Conservation (phyloP, 2,888 invertebrate species). For the Tenodera sinensis region DNA sequence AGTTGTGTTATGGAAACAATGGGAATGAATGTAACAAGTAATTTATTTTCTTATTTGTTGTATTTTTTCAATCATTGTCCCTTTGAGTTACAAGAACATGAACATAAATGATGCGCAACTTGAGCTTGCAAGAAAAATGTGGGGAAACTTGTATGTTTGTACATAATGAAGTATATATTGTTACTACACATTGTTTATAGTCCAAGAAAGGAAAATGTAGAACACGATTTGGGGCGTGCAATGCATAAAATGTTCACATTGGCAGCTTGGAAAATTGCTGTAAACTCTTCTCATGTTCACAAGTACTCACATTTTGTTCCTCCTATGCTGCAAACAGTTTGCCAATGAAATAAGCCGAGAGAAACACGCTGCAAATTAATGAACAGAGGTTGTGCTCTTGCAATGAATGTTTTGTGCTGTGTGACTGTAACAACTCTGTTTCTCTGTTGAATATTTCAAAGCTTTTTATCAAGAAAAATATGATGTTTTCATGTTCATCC, state of each 20-base stretch:
- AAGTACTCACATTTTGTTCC: background rate
- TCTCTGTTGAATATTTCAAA: slow-evolving; percentile 17
- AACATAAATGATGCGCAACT: background rate
- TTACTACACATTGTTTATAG: background rate
- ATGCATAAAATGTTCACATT: background rate
- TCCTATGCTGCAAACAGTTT: background rate
- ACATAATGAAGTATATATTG: background rate
- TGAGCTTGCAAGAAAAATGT: background rate
- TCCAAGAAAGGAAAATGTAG: background rate
- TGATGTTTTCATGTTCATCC: background rate
- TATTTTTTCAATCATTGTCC: background rate
- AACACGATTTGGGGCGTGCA: background rate
- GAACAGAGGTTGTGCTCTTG: background rate
- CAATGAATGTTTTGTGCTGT: slow-evolving; percentile 8
- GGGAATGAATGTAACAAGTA: background rate
- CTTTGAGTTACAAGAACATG: background rate
- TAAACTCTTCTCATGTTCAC: background rate
- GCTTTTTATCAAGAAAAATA: slow-evolving; percentile 10
- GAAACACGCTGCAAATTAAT: background rate
- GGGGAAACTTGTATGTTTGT: background rate
- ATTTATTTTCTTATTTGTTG: background rate
- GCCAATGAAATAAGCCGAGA: background rate
- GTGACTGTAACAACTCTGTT: slow-evolving; percentile 8
- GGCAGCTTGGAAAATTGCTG: background rate
- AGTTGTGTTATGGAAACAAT: background rate